Evolutionary conservation across 2,113 vertebrate species (phyloP).

Genomic region (Stercorarius parasiticus): DNA sequence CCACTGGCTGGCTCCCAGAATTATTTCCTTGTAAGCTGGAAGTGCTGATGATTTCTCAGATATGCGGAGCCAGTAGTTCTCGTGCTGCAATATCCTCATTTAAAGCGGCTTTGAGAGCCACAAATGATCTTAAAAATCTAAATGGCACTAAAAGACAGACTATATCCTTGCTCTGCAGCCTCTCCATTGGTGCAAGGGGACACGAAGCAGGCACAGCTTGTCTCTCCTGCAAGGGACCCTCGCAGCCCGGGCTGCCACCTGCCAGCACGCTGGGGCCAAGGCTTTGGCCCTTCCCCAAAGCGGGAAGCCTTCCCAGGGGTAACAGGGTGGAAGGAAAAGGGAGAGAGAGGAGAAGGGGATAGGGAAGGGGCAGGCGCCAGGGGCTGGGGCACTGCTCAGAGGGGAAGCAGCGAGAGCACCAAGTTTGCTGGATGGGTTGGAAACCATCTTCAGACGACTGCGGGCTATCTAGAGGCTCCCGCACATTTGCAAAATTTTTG

Average conservation of each 20-base stretch:
- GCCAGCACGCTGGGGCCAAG: not conserved
- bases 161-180: not conserved
- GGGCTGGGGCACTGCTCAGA: not conserved
- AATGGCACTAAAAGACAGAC: not conserved
- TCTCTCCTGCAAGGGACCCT: not conserved
- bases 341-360: not conserved
- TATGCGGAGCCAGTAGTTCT: not conserved
- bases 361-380: not conserved
- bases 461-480: rapidly evolving
- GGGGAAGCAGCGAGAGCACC: not conserved
- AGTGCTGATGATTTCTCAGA: not conserved
- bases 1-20: not conserved
- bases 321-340: not conserved
- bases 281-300: not conserved
- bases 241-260: not conserved
- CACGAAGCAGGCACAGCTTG: not conserved
- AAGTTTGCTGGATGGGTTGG: not conserved
- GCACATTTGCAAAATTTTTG: not conserved
- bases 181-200: not conserved
- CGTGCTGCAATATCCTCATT: not conserved
- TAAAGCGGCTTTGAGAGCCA: not conserved
- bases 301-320: rapidly evolving
- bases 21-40: not conserved
- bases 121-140: not conserved
- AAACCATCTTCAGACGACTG: not conserved